Conservation (phyloP, 2,888 invertebrate genomes). For the Melolontha melolontha region DNA sequence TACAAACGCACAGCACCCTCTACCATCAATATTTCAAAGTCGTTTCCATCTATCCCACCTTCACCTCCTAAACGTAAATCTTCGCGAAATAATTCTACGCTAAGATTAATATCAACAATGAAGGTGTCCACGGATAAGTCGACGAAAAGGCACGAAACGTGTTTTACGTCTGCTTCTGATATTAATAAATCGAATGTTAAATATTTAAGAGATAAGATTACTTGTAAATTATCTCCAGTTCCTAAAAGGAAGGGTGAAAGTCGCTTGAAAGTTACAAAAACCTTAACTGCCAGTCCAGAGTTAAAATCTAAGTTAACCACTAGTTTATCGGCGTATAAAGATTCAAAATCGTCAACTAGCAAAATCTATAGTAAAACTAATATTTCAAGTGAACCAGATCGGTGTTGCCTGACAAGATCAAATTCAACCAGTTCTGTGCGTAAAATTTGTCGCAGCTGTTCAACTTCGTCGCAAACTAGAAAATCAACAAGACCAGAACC, state of each 20-base stretch:
- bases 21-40: constrained; percentile 58
- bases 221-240: constrained; percentile 68
- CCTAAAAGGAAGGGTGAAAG: constrained; percentile 43
- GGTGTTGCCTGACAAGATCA: constrained; percentile 42
- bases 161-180: constrained; percentile 63
- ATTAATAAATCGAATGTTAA: constrained; percentile 70
- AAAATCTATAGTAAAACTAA: constrained; percentile 63
- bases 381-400: constrained; percentile 36
- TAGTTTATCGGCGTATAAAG: constrained; percentile 60
- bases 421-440: constrained; percentile 46
- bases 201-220: constrained; percentile 73
- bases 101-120: constrained; percentile 73
- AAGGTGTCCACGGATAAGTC: constrained; percentile 60
- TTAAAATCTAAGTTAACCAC: constrained; percentile 62
- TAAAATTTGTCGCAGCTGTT: constrained; percentile 44
- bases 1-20: constrained; percentile 74
- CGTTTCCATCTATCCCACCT: constrained; percentile 68
- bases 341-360: constrained; percentile 62
- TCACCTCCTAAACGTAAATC: constrained; percentile 82
- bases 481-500: constrained; percentile 2
- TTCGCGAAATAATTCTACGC: constrained; percentile 78
- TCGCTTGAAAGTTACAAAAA: constrained; percentile 57
- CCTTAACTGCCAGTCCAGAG: constrained; percentile 57
- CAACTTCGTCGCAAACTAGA: constrained; percentile 36
- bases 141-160: constrained; percentile 67